Percentiles rank a stretch among this genome's conserved stretches.
These are phyloP conservation scores for Nephila pilipes DNA, from an alignment of 1,140 invertebrate species.

Conservation along the genomic window DNA sequence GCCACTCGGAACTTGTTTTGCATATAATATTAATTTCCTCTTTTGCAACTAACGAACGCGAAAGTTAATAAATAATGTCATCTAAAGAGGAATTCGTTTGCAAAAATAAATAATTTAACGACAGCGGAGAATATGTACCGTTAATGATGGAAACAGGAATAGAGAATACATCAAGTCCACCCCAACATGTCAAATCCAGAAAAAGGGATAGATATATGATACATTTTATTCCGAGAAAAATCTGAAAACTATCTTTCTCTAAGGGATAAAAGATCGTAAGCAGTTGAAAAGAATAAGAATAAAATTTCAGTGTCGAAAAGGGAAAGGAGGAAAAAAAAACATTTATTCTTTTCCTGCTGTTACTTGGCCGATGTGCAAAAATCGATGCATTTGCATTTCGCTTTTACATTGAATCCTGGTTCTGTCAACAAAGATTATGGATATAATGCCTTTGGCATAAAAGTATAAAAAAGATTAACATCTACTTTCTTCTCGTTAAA, in stretches of 20 bases:
- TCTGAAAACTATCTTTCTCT: constrained; percentile 18
- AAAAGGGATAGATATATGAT: background rate
- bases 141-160: background rate
- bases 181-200: background rate
- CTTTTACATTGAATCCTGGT: background rate
- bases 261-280: background rate
- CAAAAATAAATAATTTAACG: background rate
- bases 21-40: background rate
- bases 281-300: background rate
- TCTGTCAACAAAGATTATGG: constrained; percentile 13
- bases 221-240: constrained; percentile 12
- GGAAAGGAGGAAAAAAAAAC: background rate
- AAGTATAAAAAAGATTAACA: background rate
- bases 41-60: background rate
- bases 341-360: background rate
- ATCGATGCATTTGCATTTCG: constrained; percentile 24
- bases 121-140: background rate
- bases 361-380: background rate
- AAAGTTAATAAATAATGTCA: background rate
- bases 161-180: background rate
- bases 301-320: background rate
- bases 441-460: background rate
- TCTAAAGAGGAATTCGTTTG: constrained; percentile 9
- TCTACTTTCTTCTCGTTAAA: background rate
- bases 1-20: background rate